A percentile compares a stretch with the other conserved stretches of the same genome.
phyloP scores from a whole-genome alignment of 64 coral and sea anemone genomes.

The Porites lutea region DNA sequence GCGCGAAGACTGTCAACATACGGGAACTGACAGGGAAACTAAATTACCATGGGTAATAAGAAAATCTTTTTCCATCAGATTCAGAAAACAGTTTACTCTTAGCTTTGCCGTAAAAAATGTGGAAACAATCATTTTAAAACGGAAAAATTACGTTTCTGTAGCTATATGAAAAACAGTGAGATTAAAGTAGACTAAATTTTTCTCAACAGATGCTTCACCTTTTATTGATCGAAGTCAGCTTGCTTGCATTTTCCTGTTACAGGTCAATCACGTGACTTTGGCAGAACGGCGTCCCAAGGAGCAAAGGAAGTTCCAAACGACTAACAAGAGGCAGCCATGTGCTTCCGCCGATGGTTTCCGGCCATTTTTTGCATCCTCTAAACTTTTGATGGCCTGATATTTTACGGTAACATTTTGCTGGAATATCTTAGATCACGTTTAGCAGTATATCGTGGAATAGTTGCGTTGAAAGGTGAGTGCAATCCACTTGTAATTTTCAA shows the following conservation, averaged over 20 bases:
- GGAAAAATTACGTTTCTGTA: too few relatives aligned
- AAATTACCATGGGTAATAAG: background rate
- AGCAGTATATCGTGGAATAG: background rate
- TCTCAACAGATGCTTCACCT: background rate
- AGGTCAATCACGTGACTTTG: conserved; percentile 62
- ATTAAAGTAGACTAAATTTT: background rate
- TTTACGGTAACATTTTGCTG: background rate
- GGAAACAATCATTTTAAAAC: too few relatives aligned
- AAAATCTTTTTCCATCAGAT: background rate
- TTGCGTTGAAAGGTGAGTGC: background rate
- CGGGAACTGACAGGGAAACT: conserved; percentile 41
- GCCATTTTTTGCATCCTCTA: conserved; percentile 52
- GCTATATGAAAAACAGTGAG: background rate
- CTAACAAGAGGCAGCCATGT: conserved; percentile 77
- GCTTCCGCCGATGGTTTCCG: conserved; percentile 97
- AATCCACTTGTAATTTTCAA: background rate
- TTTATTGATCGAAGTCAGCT: background rate
- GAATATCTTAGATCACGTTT: background rate
- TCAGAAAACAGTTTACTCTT: background rate
- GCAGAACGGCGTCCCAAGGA: conserved; percentile 76
- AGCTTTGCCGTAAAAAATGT: background rate
- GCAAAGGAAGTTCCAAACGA: conserved; percentile 77
- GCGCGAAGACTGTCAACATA: conserved; percentile 51
- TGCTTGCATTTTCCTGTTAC: conserved; percentile 48
- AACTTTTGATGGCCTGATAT: conserved; percentile 1